Evolutionary conservation across 1,140 invertebrate species (phyloP), one percentile per base, ranked within the genome.

Genomic region (Drosophila pallidifrons): DNA sequence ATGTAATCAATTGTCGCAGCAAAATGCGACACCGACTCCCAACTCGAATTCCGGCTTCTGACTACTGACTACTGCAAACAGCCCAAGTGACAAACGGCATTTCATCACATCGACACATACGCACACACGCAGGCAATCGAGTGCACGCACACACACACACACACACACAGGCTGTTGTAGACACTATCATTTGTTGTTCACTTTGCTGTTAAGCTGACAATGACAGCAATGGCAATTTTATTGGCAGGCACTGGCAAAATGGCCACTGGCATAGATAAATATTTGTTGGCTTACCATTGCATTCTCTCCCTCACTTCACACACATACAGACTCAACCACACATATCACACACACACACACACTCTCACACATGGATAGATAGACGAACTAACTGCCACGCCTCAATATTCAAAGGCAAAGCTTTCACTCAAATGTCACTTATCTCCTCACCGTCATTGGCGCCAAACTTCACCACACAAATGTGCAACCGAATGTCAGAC

Each of bases 211-310:
- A 81, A 87, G 85, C 86, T 89, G 85, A 89, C 85, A 88, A 89
- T 89, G 85, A 85, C 81, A 89, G 85, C 82, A 79, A 81, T 81
- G 73, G 81, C 85, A 75, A 89, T 81, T 89, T 89, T 85, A 85
- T 81, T 89, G 86, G 81, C 86, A 89, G 81, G 71, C 81, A 68
- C 64, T 72, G 81, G 81, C 85, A 76, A 89, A 89, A 85, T 89
- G 85, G 86, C 78, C 81, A 89, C 58, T 81, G 86, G 81, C 85
- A 89, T 89, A 89, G 85, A 89, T 89, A 89, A 89, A 89, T 89
- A 89, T 89, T 89, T 89, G 85, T 89, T 85, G 85, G 81, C 75
- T 78, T 76, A 68, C 85, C 81, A 81, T 73, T 85, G 83, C 77
- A 72, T 67, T 71, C 64, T 69, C 45, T 13, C 41, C 20, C 20